These are phyloP conservation scores for Globodera ellingtonae DNA, from an alignment of 1,140 invertebrate genomes.

Conservation along the genomic window DNA sequence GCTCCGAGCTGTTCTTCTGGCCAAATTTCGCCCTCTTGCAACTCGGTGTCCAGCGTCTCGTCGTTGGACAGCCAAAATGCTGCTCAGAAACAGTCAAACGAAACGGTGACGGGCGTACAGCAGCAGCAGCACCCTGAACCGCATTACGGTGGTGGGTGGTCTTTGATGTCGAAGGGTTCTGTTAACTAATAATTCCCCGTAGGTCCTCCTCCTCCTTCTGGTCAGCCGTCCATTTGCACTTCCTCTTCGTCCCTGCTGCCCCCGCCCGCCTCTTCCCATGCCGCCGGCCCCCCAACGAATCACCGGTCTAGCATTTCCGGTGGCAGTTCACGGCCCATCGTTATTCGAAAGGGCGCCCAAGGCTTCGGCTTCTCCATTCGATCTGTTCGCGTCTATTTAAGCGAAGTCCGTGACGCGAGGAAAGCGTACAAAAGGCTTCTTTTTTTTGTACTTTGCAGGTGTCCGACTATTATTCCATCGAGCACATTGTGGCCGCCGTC, in stretches of 20 bases:
- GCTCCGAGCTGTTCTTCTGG: slow-evolving; percentile 29
- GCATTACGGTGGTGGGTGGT: neutral
- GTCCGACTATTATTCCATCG: slow-evolving; percentile 64
- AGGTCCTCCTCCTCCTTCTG: neutral
- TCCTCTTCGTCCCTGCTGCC: slow-evolving; percentile 5
- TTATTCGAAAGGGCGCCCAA: slow-evolving; percentile 55
- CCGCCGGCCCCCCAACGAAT: neutral
- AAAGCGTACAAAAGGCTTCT: too few species aligned
- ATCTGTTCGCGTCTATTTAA: slow-evolving; percentile 64
- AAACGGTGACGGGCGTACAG: neutral
- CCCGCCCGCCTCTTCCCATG: neutral
- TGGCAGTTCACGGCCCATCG: slow-evolving; percentile 28
- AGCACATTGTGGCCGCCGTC: slow-evolving; percentile 62
- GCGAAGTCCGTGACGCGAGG: slow-evolving; percentile 31
- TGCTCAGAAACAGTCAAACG: neutral
- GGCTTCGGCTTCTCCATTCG: slow-evolving; percentile 64
- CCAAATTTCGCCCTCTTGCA: slow-evolving; percentile 44
- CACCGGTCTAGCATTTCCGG: slow-evolving; percentile 31
- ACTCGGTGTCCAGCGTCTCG: slow-evolving; percentile 47
- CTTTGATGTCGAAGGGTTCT: too few species aligned
- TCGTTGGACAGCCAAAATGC: slow-evolving; percentile 39
- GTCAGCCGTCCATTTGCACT: neutral
- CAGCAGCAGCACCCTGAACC: neutral
- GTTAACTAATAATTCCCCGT: too few species aligned
- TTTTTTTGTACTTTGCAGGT: slow-evolving; percentile 3